phyloP scores from a whole-genome alignment of 2,113 vertebrate species.

The Plotosus lineatus region DNA sequence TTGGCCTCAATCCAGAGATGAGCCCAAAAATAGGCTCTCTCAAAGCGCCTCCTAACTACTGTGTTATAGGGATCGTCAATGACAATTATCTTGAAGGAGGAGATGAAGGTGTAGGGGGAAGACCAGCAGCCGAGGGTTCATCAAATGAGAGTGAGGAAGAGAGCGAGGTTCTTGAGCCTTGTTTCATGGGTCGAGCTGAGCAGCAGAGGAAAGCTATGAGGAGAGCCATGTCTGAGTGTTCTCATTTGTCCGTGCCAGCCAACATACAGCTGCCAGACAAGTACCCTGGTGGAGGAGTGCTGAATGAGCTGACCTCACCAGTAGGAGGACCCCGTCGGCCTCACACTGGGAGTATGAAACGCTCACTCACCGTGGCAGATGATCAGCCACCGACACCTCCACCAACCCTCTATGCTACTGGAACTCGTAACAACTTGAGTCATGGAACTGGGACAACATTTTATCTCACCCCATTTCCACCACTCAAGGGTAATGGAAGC shows the following conservation, averaged over 20 bases:
- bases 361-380: conserved; percentile 83
- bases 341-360: conserved; percentile 73
- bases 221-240: conserved; percentile 92
- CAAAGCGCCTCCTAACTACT: conserved; percentile 70
- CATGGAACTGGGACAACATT: conserved; percentile 58
- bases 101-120: conserved; percentile 34
- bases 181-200: conserved; percentile 71
- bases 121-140: conserved; percentile 52
- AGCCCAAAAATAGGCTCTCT: conserved; percentile 61
- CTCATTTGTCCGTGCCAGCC: conserved; percentile 87
- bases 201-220: conserved; percentile 88
- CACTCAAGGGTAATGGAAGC: conserved; percentile 56
- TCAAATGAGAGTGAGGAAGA: conserved; percentile 66
- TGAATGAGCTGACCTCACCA: conserved; percentile 67
- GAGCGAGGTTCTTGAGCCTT: conserved; percentile 62
- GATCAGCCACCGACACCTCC: conserved; percentile 73
- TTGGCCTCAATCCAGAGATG: conserved; percentile 34
- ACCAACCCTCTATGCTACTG: conserved; percentile 61
- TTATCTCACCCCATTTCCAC: conserved; percentile 56
- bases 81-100: conserved; percentile 59
- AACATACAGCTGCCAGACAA: conserved; percentile 84
- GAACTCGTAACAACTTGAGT: conserved; percentile 63
- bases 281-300: conserved; percentile 76
- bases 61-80: conserved; percentile 62
- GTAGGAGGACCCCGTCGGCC: conserved; percentile 66